These are phyloP conservation scores for Typhlichthys subterraneus DNA, from an alignment of 2,797 vertebrate species.

Conservation along the genomic window DNA sequence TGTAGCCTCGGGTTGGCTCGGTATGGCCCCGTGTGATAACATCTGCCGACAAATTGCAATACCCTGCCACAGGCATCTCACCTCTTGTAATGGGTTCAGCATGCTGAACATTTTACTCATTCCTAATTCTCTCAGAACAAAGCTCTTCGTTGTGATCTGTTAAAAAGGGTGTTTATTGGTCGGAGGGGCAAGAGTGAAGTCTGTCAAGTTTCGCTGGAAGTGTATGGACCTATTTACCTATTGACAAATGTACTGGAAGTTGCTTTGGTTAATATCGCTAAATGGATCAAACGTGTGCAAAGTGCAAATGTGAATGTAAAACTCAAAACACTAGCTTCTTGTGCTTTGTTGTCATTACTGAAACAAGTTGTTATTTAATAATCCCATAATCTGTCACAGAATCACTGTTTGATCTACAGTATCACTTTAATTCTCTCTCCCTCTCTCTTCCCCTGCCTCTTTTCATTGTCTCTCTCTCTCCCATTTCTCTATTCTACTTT, in stretches of 20 bases:
- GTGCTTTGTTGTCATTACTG: slow-evolving; percentile 34
- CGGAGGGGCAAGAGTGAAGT: too few species aligned
- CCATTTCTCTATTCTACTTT: slow-evolving; percentile 35
- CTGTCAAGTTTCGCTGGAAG: too few species aligned
- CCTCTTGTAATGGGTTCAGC: slow-evolving; percentile 10
- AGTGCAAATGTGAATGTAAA: slow-evolving; percentile 5
- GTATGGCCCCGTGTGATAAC: slow-evolving; percentile 22
- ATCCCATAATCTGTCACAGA: slow-evolving; percentile 48
- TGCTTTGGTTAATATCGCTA: too few species aligned
- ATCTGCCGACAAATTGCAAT: slow-evolving; percentile 23
- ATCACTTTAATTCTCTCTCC: slow-evolving; percentile 4
- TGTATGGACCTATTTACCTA: too few species aligned
- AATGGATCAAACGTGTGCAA: too few species aligned
- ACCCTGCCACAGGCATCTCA: slow-evolving; percentile 9
- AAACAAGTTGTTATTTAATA: slow-evolving; percentile 32
- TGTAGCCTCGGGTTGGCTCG: slow-evolving; percentile 21
- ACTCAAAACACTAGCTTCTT: background rate
- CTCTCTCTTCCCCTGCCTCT: background rate
- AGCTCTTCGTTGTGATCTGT: too few species aligned
- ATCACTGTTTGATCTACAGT: slow-evolving; percentile 26
- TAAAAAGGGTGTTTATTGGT: too few species aligned
- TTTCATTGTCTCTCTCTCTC: slow-evolving; percentile 4
- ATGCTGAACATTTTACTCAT: too few species aligned
- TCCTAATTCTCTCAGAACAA: too few species aligned
- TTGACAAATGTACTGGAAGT: too few species aligned